phyloP scores from a whole-genome alignment of 2,113 vertebrate species.

The Thymallus thymallus region DNA sequence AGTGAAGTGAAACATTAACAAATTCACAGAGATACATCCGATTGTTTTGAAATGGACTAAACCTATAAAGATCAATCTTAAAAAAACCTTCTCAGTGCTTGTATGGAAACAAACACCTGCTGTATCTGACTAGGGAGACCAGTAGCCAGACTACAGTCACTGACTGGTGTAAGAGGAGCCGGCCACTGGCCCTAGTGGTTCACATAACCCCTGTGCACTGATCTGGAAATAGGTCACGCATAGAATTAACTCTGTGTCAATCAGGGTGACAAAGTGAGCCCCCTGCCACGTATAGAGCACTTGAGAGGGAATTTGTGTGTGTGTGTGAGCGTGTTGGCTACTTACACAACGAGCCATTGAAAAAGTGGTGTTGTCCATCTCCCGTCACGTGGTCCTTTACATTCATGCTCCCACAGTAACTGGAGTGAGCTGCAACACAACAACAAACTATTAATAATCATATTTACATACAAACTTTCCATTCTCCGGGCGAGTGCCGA shows the following conservation, averaged over 20 bases:
- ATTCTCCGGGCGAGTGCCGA: neutral
- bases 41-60: too few relatives aligned
- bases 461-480: slow-evolving; percentile 15
- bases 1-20: too few relatives aligned
- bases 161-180: neutral
- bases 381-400: slow-evolving; percentile 77
- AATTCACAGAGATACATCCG: too few relatives aligned
- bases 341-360: slow-evolving; percentile 88
- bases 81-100: neutral
- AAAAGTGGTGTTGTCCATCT: slow-evolving; percentile 71
- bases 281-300: neutral
- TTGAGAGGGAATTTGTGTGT: slow-evolving; percentile 1
- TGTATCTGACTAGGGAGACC: neutral
- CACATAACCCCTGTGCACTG: slow-evolving; percentile 51
- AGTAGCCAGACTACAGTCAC: neutral
- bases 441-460: slow-evolving; percentile 37
- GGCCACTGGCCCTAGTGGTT: slow-evolving; percentile 34
- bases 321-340: slow-evolving; percentile 27
- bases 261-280: slow-evolving; percentile 17
- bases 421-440: slow-evolving; percentile 82
- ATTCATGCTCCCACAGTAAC: slow-evolving; percentile 83
- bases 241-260: slow-evolving; percentile 51
- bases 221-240: slow-evolving; percentile 43
- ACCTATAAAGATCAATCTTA: too few relatives aligned
- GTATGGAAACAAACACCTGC: neutral